Evolutionary conservation across 1,140 invertebrate genomes (phyloP).

Genomic region (Goniozus legneri): DNA sequence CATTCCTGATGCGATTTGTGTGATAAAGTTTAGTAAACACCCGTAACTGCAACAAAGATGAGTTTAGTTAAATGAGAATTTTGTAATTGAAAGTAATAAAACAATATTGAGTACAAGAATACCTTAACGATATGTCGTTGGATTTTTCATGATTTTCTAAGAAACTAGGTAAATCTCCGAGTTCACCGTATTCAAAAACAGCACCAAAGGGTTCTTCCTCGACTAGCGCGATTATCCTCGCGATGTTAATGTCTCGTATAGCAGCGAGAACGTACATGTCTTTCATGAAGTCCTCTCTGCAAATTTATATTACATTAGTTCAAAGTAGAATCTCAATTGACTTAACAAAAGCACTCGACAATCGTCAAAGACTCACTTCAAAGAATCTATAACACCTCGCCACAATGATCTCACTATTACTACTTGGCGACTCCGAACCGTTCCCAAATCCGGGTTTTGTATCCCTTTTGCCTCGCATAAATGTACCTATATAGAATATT

Average conservation of each 20-base stretch:
- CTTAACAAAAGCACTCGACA: too few species aligned
- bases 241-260: slow-evolving; percentile 79
- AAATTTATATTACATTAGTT: too few species aligned
- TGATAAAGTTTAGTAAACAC: slow-evolving; percentile 76
- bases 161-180: slow-evolving; percentile 79
- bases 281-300: slow-evolving; percentile 78
- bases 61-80: neutral
- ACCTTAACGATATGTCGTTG: slow-evolving; percentile 45
- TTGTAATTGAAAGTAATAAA: neutral
- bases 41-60: slow-evolving; percentile 64
- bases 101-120: neutral
- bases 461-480: slow-evolving; percentile 72
- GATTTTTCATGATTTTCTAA: slow-evolving; percentile 53
- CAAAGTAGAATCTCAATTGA: too few species aligned
- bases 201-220: slow-evolving; percentile 81
- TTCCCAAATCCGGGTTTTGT: slow-evolving; percentile 57
- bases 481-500: slow-evolving; percentile 58
- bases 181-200: slow-evolving; percentile 81
- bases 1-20: slow-evolving; percentile 85
- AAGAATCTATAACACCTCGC: slow-evolving; percentile 64
- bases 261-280: slow-evolving; percentile 80
- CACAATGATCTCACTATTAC: slow-evolving; percentile 73
- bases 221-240: slow-evolving; percentile 77
- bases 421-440: slow-evolving; percentile 62
- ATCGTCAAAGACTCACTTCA: slow-evolving; percentile 61